A percentile compares a stretch with the other conserved stretches of the same genome.
Conservation (phyloP, 2,113 vertebrate genomes). For the Entosphenus tridentatus region DNA sequence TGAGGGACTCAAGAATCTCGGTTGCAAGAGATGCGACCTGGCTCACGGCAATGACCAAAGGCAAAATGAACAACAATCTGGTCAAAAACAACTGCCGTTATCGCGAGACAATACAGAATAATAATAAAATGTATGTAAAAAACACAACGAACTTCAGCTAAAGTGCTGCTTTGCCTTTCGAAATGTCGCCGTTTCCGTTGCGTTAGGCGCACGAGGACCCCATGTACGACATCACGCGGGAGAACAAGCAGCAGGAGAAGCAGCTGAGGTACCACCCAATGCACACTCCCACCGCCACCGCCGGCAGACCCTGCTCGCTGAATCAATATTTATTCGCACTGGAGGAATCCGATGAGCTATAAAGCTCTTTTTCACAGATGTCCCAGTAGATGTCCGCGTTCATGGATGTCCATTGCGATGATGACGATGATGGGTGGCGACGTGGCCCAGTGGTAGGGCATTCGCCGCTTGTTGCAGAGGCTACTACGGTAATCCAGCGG, state of each 20-base stretch:
- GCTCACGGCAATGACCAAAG: neutral
- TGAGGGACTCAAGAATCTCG: too few species aligned
- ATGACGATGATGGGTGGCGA: neutral
- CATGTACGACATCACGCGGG: slow-evolving; percentile 72
- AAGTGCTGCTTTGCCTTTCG: neutral
- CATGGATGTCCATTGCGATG: neutral
- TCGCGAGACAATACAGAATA: neutral
- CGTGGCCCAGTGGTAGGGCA: neutral
- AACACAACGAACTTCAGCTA: neutral
- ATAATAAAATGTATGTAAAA: neutral
- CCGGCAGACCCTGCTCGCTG: neutral
- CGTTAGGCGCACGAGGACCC: slow-evolving; percentile 75
- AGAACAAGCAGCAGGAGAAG: slow-evolving; percentile 68
- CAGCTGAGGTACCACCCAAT: slow-evolving; percentile 37
- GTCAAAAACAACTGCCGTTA: neutral
- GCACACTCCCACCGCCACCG: neutral
- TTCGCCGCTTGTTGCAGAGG: too few species aligned
- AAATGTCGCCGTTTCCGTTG: neutral
- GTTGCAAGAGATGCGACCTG: neutral
- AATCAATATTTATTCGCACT: neutral
- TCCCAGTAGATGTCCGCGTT: neutral
- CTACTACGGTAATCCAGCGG: too few species aligned
- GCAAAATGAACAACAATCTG: neutral
- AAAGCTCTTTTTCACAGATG: neutral
- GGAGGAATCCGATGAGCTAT: neutral